Evolutionary conservation across 2,888 invertebrate genomes (phyloP).

Genomic region (Epirrhoe alternata): DNA sequence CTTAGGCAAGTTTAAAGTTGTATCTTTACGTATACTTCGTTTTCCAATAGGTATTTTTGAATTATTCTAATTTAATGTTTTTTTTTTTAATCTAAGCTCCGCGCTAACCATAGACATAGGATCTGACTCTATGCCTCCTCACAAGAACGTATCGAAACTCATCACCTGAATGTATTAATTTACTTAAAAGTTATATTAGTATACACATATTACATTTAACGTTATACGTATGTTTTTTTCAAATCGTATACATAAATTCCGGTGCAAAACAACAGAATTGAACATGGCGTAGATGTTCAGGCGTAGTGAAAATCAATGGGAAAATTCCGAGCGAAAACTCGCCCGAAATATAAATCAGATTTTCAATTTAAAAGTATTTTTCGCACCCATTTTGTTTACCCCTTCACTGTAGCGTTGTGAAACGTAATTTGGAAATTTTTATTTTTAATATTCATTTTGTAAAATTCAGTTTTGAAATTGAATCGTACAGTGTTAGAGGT

Average conservation of each 20-base stretch:
- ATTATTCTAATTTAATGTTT: slow-evolving; percentile 68
- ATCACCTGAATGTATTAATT: slow-evolving; percentile 57
- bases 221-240: slow-evolving; percentile 81
- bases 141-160: slow-evolving; percentile 51
- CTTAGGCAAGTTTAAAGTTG: slow-evolving; percentile 85
- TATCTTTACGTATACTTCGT: slow-evolving; percentile 85
- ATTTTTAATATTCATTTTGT: slow-evolving; percentile 50
- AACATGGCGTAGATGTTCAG: slow-evolving; percentile 73
- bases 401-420: slow-evolving; percentile 79
- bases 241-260: slow-evolving; percentile 84
- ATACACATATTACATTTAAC: slow-evolving; percentile 85
- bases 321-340: slow-evolving; percentile 44
- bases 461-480: slow-evolving; percentile 53
- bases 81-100: slow-evolving; percentile 75
- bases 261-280: slow-evolving; percentile 75
- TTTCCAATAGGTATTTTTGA: slow-evolving; percentile 78
- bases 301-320: slow-evolving; percentile 52
- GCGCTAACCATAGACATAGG: slow-evolving; percentile 36
- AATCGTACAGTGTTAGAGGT: slow-evolving; percentile 82
- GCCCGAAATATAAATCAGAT: slow-evolving; percentile 38
- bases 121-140: slow-evolving; percentile 38
- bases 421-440: slow-evolving; percentile 55
- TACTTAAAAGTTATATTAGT: slow-evolving; percentile 79
- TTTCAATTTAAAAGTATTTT: slow-evolving; percentile 47
- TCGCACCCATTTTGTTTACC: slow-evolving; percentile 79